phyloP scores from a whole-genome alignment of 2,113 vertebrate species.

The Chaetops frenatus region DNA sequence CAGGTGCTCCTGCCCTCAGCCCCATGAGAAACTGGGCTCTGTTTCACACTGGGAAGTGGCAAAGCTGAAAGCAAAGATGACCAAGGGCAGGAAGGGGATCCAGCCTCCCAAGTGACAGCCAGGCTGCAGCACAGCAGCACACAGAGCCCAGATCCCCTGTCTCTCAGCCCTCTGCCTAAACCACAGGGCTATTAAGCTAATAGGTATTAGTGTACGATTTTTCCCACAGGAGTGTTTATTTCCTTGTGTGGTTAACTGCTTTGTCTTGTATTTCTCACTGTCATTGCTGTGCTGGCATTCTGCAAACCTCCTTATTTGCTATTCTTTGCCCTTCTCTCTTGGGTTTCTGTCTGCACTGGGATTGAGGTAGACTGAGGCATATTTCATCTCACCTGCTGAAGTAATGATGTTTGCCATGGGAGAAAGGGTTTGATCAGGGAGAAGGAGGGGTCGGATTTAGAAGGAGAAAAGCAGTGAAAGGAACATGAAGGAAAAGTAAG shows the following conservation, averaged over 20 bases:
- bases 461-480: not conserved
- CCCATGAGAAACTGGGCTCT: not conserved
- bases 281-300: conserved; percentile 45
- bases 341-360: conserved; percentile 27
- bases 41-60: not conserved
- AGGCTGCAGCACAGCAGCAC: not conserved
- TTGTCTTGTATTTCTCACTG: conserved; percentile 56
- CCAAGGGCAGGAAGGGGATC: not conserved
- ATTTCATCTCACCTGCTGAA: conserved; percentile 5
- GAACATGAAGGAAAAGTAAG: not conserved
- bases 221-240: conserved; percentile 61
- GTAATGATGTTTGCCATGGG: conserved; percentile 22
- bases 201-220: conserved; percentile 68
- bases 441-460: not conserved
- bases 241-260: conserved; percentile 56
- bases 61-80: not conserved
- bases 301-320: conserved; percentile 33
- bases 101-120: not conserved
- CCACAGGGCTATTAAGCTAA: conserved; percentile 66
- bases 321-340: conserved; percentile 36
- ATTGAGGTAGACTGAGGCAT: not conserved
- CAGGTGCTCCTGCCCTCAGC: not conserved
- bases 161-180: conserved; percentile 33
- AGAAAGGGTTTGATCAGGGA: not conserved
- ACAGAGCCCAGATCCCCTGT: not conserved